These are phyloP conservation scores for Molossus alvarezi DNA, from an alignment of 2,797 vertebrate genomes.

Conservation along the genomic window DNA sequence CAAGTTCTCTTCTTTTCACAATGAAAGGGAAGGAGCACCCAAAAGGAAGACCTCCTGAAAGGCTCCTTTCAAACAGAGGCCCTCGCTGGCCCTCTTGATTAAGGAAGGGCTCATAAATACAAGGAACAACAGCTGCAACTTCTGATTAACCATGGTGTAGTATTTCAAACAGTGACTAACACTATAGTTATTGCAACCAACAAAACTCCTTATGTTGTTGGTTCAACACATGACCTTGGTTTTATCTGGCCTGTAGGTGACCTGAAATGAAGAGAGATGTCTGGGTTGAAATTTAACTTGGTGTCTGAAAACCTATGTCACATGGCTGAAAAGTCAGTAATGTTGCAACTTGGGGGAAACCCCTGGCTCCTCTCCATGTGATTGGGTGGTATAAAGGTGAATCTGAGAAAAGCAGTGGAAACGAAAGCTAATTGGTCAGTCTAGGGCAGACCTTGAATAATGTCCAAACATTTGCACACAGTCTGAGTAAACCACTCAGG, in stretches of 20 bases:
- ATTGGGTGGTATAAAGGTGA: constrained; percentile 77
- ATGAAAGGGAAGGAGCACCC: constrained; percentile 3
- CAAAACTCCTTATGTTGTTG: constrained; percentile 65
- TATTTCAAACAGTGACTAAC: constrained; percentile 56
- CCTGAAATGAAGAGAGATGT: constrained; percentile 76
- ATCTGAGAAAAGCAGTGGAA: constrained; percentile 78
- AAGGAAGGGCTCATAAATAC: constrained; percentile 46
- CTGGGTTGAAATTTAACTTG: constrained; percentile 85
- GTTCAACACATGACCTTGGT: constrained; percentile 62
- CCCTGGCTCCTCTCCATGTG: constrained; percentile 40
- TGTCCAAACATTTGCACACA: constrained; percentile 83
- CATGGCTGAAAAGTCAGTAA: constrained; percentile 80
- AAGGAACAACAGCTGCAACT: constrained; percentile 67
- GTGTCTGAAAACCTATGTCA: constrained; percentile 50
- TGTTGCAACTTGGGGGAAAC: constrained; percentile 85
- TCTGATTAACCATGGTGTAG: constrained; percentile 77
- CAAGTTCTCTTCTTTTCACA: constrained; percentile 57
- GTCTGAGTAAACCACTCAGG: constrained; percentile 81
- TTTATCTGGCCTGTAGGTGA: constrained; percentile 76
- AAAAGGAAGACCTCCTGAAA: constrained; percentile 59
- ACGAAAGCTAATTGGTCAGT: constrained; percentile 80
- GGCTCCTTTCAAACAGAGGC: constrained; percentile 63
- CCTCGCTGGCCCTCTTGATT: constrained; percentile 73
- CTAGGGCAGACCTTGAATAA: constrained; percentile 75
- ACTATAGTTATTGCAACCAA: not conserved